Percentiles rank a stretch among this genome's conserved stretches.
These are phyloP conservation scores for Heliconius melpomene DNA, from an alignment of 1,140 invertebrate species.

Conservation along the genomic window DNA sequence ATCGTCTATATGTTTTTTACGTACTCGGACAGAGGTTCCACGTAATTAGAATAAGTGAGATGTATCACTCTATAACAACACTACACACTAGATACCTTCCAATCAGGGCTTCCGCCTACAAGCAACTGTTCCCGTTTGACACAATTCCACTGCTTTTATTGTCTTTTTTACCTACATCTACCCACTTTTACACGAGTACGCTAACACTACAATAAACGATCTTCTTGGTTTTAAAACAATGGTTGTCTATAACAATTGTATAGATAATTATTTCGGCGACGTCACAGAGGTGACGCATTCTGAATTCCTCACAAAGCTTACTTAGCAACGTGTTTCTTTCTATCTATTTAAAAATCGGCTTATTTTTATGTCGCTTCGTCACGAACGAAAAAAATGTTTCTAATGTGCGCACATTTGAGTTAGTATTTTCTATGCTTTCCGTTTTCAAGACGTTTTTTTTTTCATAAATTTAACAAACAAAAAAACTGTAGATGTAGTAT, in stretches of 20 bases:
- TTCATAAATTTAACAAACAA: not conserved
- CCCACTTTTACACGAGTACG: too few species aligned
- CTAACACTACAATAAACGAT: too few species aligned
- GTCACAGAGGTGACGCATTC: conserved; percentile 45
- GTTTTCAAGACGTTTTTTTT: not conserved
- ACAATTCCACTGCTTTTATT: too few species aligned
- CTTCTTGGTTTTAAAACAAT: too few species aligned
- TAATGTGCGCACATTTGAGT: not conserved
- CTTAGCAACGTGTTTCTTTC: conserved; percentile 45
- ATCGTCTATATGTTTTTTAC: too few species aligned
- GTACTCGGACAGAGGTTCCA: too few species aligned
- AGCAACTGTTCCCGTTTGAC: too few species aligned
- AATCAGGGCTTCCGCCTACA: too few species aligned
- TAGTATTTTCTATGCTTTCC: not conserved
- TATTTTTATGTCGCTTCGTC: conserved; percentile 49
- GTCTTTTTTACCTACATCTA: too few species aligned
- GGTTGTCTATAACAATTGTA: not conserved
- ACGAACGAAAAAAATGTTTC: conserved; percentile 39
- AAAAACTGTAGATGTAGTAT: not conserved
- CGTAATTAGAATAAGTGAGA: too few species aligned
- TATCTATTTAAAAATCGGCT: conserved; percentile 46
- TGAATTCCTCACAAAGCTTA: conserved; percentile 46
- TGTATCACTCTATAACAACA: too few species aligned
- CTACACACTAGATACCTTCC: too few species aligned
- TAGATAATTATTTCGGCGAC: conserved; percentile 49